phyloP scores from a whole-genome alignment of 2,797 vertebrate species.

The Melanotaenia boesemani region DNA sequence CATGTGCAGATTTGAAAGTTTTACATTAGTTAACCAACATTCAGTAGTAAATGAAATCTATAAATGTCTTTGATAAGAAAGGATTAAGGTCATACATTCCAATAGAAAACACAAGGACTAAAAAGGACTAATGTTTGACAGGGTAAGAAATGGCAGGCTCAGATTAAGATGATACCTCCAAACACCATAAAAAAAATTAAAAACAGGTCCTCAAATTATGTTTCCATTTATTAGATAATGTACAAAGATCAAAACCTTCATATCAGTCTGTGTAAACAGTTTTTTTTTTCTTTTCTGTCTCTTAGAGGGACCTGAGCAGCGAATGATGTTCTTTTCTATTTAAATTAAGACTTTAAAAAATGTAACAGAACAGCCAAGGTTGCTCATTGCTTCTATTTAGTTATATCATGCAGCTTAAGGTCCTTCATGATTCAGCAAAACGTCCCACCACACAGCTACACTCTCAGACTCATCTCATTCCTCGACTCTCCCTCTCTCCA shows the following conservation, averaged over 20 bases:
- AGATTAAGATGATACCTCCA: too few species aligned
- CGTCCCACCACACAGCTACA: neutral
- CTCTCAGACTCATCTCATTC: slow-evolving; percentile 29
- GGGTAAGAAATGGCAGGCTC: too few species aligned
- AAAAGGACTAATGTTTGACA: too few species aligned
- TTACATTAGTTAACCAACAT: neutral
- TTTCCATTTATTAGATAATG: too few species aligned
- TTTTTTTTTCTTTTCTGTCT: neutral
- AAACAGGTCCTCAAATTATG: too few species aligned
- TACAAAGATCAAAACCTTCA: too few species aligned
- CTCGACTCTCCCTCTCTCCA: slow-evolving; percentile 1
- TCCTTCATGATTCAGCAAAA: slow-evolving; percentile 59
- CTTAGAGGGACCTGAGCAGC: neutral
- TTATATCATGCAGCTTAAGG: slow-evolving; percentile 45
- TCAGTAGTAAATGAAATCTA: neutral
- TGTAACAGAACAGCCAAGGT: slow-evolving; percentile 27
- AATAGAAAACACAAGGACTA: too few species aligned
- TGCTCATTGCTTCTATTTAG: slow-evolving; percentile 47
- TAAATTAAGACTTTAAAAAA: slow-evolving; percentile 27
- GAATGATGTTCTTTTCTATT: slow-evolving; percentile 16
- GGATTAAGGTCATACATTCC: too few species aligned
- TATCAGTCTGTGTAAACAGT: too few species aligned
- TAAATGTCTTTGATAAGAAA: slow-evolving; percentile 5
- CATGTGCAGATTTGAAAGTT: neutral
- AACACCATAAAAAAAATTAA: too few species aligned